Percentiles rank a stretch among this genome's conserved stretches.
Conservation (phyloP, 53 echinoderm and acorn worm genomes). For the Glandiceps talaboti region DNA sequence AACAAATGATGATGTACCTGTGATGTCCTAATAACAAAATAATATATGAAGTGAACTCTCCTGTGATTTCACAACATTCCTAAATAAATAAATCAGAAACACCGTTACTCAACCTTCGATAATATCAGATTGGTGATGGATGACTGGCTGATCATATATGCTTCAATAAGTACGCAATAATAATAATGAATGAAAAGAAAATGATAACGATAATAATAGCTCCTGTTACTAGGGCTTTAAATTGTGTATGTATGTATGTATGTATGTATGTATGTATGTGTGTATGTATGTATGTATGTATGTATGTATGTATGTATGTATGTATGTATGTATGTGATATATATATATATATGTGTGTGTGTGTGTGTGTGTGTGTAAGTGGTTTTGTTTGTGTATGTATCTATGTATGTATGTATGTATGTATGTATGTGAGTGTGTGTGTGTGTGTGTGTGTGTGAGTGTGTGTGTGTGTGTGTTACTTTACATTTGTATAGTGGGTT, state of each 20-base stretch:
- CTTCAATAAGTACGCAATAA: no score
- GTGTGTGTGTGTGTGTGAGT: not conserved
- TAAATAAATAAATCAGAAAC: no score
- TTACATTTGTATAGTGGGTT: not conserved
- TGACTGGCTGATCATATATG: no score
- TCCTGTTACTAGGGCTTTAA: no score
- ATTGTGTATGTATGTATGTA: conserved; percentile 8
- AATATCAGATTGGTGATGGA: no score
- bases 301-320: not conserved
- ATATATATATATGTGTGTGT: not conserved
- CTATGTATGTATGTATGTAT: not conserved
- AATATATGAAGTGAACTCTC: no score
- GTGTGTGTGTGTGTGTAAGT: not conserved
- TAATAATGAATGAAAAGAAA: no score
- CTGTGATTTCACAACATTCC: no score
- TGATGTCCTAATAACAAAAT: no score
- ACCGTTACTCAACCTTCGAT: no score
- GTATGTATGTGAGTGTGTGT: not conserved
- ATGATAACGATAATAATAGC: no score
- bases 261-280: conserved; percentile 8
- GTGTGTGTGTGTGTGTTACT: not conserved
- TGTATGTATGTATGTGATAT: not conserved
- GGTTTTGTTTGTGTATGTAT: not conserved
- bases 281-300: conserved; percentile 8
- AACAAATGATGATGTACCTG: no score